Percentiles rank a stretch among this genome's conserved stretches.
Conservation (phyloP, 2,888 invertebrate species). For the Leucoptera coffeella region DNA sequence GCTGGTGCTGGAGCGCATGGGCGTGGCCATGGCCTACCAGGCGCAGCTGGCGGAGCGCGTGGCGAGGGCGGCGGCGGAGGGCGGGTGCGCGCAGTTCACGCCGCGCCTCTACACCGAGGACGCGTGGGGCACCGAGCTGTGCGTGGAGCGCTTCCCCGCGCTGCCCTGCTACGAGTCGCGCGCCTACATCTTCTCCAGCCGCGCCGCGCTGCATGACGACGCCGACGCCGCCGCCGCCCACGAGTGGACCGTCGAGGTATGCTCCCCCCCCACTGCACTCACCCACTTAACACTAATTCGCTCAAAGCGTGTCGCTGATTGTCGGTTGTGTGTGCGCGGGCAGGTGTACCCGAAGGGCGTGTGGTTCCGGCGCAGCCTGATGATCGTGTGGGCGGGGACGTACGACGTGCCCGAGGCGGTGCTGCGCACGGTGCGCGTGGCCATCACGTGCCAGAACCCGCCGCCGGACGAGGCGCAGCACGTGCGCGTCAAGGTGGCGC, state of each 20-base stretch:
- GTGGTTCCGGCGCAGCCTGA: slow-evolving; percentile 76
- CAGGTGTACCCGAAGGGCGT: slow-evolving; percentile 91
- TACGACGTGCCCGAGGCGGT: slow-evolving; percentile 78
- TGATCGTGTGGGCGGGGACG: slow-evolving; percentile 75
- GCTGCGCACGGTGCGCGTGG: slow-evolving; percentile 74
- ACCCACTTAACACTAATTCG: no score
- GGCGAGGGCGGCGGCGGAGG: slow-evolving; percentile 57
- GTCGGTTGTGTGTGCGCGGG: no score
- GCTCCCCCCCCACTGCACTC: no score
- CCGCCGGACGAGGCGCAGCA: slow-evolving; percentile 34
- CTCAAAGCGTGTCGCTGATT: no score
- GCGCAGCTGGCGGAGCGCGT: no score
- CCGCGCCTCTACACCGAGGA: slow-evolving; percentile 88
- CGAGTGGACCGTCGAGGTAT: not conserved
- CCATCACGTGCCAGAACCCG: slow-evolving; percentile 71
- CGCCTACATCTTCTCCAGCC: slow-evolving; percentile 37
- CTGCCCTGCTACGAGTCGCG: slow-evolving; percentile 67
- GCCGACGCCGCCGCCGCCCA: no score
- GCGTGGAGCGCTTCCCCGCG: slow-evolving; percentile 73
- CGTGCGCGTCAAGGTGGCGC: slow-evolving; percentile 55
- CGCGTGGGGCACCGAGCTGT: slow-evolving; percentile 77
- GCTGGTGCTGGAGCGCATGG: slow-evolving; percentile 82
- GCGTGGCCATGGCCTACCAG: slow-evolving; percentile 87
- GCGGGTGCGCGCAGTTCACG: slow-evolving; percentile 65
- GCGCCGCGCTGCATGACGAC: no score